Conservation (phyloP, 2,113 vertebrate genomes). For the Oostethus manadensis region DNA sequence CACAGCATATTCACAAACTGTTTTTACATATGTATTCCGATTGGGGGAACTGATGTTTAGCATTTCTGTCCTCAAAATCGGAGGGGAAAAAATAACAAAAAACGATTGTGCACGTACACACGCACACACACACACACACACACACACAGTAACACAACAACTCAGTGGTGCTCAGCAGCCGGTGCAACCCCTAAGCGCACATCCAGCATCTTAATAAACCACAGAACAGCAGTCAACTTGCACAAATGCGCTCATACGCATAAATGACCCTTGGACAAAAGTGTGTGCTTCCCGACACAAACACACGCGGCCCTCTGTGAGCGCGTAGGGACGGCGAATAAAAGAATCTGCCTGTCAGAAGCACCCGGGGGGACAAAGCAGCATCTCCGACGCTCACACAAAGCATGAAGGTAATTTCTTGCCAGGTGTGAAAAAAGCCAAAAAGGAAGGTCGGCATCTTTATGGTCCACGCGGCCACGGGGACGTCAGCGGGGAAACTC, state of each 20-base stretch:
- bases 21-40: neutral
- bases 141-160: slow-evolving; percentile 14
- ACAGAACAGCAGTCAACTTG: slow-evolving; percentile 59
- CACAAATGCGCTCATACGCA: slow-evolving; percentile 46
- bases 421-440: slow-evolving; percentile 44
- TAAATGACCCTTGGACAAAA: slow-evolving; percentile 49
- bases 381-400: slow-evolving; percentile 30
- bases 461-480: slow-evolving; percentile 23
- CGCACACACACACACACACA: slow-evolving; percentile 6
- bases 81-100: slow-evolving; percentile 15
- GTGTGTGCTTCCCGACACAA: slow-evolving; percentile 37
- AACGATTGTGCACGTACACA: slow-evolving; percentile 26
- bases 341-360: slow-evolving; percentile 65
- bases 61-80: slow-evolving; percentile 2
- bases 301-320: slow-evolving; percentile 60
- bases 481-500: slow-evolving; percentile 59
- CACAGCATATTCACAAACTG: no score
- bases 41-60: neutral
- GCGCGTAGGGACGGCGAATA: slow-evolving; percentile 60
- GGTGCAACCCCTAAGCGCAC: slow-evolving; percentile 53
- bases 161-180: slow-evolving; percentile 41
- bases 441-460: slow-evolving; percentile 53
- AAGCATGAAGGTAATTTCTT: slow-evolving; percentile 71
- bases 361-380: slow-evolving; percentile 53
- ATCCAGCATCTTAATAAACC: slow-evolving; percentile 70